These are phyloP conservation scores for Bimastos eiseni DNA, from an alignment of 2,888 invertebrate species.

Conservation along the genomic window DNA sequence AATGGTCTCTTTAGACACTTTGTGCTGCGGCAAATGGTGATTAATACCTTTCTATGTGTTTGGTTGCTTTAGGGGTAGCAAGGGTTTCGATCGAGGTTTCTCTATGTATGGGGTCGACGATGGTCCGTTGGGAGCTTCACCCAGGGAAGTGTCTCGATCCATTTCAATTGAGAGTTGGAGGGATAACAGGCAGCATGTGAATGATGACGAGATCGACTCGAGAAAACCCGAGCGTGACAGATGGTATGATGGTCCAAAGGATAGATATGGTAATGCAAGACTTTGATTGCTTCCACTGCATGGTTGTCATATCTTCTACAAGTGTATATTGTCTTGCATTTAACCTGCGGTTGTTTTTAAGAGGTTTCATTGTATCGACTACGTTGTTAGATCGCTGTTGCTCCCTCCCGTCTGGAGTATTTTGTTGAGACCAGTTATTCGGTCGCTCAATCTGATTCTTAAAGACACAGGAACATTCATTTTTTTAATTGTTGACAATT, in stretches of 20 bases:
- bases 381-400: neutral
- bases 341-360: neutral
- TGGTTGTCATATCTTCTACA: neutral
- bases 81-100: constrained; percentile 1
- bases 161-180: constrained; percentile 28
- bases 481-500: neutral
- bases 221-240: constrained; percentile 2
- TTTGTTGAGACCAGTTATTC: neutral
- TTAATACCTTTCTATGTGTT: neutral
- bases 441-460: neutral
- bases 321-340: neutral
- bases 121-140: neutral
- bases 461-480: neutral
- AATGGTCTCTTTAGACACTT: neutral
- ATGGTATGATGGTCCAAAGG: neutral
- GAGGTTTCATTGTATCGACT: neutral
- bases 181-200: neutral
- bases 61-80: neutral
- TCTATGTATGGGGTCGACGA: constrained; percentile 16
- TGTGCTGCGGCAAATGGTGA: neutral
- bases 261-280: constrained; percentile 14
- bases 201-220: neutral
- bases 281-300: neutral
- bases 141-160: constrained; percentile 25
- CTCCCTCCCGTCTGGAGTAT: neutral